These are phyloP conservation scores for Artemia sinica DNA, from an alignment of 2,888 invertebrate species.

Conservation along the genomic window DNA sequence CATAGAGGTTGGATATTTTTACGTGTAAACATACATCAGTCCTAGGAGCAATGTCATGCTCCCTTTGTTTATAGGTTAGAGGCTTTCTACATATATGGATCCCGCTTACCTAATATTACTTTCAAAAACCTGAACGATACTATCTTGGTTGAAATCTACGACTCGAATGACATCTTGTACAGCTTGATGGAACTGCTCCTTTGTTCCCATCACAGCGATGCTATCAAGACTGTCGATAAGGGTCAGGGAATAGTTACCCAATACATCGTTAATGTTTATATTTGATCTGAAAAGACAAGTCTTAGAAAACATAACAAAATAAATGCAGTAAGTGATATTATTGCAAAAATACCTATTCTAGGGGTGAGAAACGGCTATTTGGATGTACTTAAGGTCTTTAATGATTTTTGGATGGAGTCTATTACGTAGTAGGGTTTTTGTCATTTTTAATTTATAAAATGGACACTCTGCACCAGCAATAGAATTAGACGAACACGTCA, in stretches of 20 bases:
- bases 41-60: too few species aligned
- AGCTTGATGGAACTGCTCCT: constrained; percentile 40
- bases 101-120: constrained; percentile 39
- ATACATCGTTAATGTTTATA: constrained; percentile 46
- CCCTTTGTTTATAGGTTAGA: too few species aligned
- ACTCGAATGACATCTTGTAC: constrained; percentile 39
- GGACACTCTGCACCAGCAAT: too few species aligned
- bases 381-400: neutral
- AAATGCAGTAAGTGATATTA: neutral
- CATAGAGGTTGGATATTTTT: constrained; percentile 10
- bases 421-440: too few species aligned
- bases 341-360: neutral
- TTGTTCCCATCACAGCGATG: constrained; percentile 41
- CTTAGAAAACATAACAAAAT: neutral
- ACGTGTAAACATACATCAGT: too few species aligned
- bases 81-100: constrained; percentile 1
- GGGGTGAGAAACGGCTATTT: neutral
- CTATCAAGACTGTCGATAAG: constrained; percentile 43
- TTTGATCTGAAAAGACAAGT: constrained; percentile 36
- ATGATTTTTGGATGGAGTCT: too few species aligned
- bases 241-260: constrained; percentile 44
- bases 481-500: too few species aligned
- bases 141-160: constrained; percentile 42
- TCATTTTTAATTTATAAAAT: too few species aligned
- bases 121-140: constrained; percentile 46